Evolutionary conservation across 2,797 vertebrate species (phyloP).

Genomic region (Acanthis flammea): DNA sequence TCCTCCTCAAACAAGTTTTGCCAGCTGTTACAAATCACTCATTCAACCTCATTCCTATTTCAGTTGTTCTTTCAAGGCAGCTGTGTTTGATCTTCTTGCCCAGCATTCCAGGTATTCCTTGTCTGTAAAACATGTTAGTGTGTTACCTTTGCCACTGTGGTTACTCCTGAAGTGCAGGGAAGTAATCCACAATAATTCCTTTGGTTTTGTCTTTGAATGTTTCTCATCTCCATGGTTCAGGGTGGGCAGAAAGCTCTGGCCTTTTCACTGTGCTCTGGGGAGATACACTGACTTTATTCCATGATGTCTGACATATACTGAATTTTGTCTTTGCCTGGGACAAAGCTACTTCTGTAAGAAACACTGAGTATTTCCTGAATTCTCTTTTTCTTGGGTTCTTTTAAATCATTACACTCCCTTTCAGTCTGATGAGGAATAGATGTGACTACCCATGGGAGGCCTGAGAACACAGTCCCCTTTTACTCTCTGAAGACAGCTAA

Average conservation of each 20-base stretch:
- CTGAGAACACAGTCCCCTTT: background rate
- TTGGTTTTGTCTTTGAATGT: background rate
- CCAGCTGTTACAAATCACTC: background rate
- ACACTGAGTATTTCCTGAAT: background rate
- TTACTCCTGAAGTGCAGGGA: background rate
- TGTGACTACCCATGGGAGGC: background rate
- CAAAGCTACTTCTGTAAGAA: background rate
- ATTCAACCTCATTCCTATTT: background rate
- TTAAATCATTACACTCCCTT: background rate
- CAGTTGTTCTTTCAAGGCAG: background rate
- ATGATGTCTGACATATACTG: background rate
- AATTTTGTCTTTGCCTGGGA: background rate
- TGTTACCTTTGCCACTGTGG: background rate
- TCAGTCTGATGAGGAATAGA: background rate
- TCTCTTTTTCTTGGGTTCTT: background rate
- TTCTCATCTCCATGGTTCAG: fast-evolving
- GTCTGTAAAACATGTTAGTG: background rate
- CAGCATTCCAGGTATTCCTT: background rate
- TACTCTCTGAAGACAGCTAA: background rate
- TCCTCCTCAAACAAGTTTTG: background rate
- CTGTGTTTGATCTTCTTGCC: background rate
- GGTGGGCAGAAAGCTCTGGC: background rate
- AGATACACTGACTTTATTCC: background rate
- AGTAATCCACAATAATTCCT: background rate
- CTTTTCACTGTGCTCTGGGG: background rate